Evolutionary conservation across 2,888 invertebrate species (phyloP).

Genomic region (Pteria penguin): DNA sequence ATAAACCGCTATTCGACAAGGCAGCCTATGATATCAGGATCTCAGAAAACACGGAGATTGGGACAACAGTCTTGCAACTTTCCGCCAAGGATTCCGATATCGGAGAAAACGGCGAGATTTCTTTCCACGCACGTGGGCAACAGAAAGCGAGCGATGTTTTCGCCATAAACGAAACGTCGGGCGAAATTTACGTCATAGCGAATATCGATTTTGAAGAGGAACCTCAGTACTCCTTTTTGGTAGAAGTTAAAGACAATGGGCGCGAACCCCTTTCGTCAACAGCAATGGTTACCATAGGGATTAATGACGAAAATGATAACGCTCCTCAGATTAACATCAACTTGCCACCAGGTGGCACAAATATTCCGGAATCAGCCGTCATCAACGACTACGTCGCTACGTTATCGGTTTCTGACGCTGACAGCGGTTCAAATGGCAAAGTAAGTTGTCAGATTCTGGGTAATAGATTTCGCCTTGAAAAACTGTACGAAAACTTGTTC

Average conservation of each 20-base stretch:
- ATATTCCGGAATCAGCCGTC: constrained; percentile 84
- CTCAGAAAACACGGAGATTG: constrained; percentile 62
- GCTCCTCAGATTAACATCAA: constrained; percentile 91
- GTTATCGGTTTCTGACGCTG: constrained; percentile 86
- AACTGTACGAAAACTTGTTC: constrained; percentile 58
- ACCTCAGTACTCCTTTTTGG: constrained; percentile 86
- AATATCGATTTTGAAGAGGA: constrained; percentile 91
- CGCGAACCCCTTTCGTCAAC: constrained; percentile 57
- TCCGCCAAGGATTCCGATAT: constrained; percentile 91
- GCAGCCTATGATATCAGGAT: constrained; percentile 61
- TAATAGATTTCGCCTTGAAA: constrained; percentile 54
- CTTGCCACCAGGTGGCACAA: constrained; percentile 87
- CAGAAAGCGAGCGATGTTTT: constrained; percentile 63
- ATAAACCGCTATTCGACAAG: constrained; percentile 63
- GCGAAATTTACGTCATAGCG: constrained; percentile 89
- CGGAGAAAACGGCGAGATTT: constrained; percentile 86
- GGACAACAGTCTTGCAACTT: constrained; percentile 81
- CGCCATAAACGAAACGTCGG: constrained; percentile 90
- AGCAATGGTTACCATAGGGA: constrained; percentile 82
- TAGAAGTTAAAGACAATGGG: constrained; percentile 67
- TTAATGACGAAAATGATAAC: constrained; percentile 90
- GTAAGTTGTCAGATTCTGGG: constrained; percentile 66
- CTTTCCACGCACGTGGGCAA: constrained; percentile 74
- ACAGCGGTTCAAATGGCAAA: constrained; percentile 67
- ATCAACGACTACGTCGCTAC: constrained; percentile 96